phyloP scores from a whole-genome alignment of 2,888 invertebrate species.

The Caenorhabditis plicata region DNA sequence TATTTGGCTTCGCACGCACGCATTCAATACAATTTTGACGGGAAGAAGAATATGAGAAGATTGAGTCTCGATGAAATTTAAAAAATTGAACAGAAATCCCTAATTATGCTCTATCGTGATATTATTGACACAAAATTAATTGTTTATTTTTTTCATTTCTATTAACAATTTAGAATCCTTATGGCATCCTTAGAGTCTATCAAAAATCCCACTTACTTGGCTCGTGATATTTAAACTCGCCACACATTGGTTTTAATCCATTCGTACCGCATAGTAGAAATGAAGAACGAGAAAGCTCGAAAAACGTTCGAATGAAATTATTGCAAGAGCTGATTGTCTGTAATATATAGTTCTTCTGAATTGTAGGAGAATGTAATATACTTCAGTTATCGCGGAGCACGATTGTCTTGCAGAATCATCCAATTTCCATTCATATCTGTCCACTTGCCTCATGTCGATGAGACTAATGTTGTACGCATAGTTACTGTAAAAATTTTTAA shows the following conservation, averaged over 20 bases:
- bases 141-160: too few relatives aligned
- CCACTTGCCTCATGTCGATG: constrained; percentile 13
- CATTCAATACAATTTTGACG: too few relatives aligned
- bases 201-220: constrained; percentile 3
- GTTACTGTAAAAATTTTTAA: constrained; percentile 20
- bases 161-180: too few relatives aligned
- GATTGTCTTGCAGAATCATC: constrained; percentile 21
- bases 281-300: constrained; percentile 18
- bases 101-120: too few relatives aligned
- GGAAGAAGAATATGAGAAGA: too few relatives aligned
- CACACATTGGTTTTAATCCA: constrained; percentile 37
- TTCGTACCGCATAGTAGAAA: constrained; percentile 42
- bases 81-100: too few relatives aligned
- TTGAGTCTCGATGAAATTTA: too few relatives aligned
- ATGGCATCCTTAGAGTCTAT: too few relatives aligned
- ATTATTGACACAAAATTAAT: too few relatives aligned
- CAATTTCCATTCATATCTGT: constrained; percentile 29
- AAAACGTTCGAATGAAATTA: constrained; percentile 43
- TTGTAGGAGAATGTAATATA: neutral
- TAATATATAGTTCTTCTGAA: too few relatives aligned
- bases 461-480: constrained; percentile 34
- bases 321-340: constrained; percentile 13
- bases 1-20: too few relatives aligned
- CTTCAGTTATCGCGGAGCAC: constrained; percentile 30
- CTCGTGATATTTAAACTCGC: constrained; percentile 17